Percentiles rank a stretch among this genome's conserved stretches.
phyloP scores from a whole-genome alignment of 2,113 vertebrate species.

The Trichomycterus rosablanca region DNA sequence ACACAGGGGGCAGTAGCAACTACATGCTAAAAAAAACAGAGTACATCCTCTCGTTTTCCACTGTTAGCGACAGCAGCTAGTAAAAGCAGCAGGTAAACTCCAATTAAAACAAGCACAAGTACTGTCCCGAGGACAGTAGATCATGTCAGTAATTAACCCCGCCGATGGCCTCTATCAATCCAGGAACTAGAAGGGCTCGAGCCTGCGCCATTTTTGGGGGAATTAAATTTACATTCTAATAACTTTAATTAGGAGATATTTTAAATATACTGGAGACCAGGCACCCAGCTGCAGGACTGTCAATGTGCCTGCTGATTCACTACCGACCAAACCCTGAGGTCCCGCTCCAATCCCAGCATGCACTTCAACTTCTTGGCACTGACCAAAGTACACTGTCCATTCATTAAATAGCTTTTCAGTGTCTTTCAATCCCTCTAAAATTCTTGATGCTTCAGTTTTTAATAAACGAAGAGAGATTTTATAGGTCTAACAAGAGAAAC shows the following conservation, averaged over 20 bases:
- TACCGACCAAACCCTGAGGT: constrained; percentile 39
- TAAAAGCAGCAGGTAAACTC: constrained; percentile 63
- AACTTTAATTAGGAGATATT: constrained; percentile 78
- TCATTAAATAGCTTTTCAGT: not conserved
- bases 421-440: too few relatives aligned
- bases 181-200: constrained; percentile 59
- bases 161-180: constrained; percentile 69
- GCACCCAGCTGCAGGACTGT: constrained; percentile 59
- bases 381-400: constrained; percentile 13
- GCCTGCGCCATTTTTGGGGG: constrained; percentile 61
- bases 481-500: too few relatives aligned
- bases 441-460: too few relatives aligned
- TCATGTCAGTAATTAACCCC: constrained; percentile 78
- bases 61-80: constrained; percentile 60
- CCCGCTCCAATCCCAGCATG: constrained; percentile 40
- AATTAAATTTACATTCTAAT: constrained; percentile 81
- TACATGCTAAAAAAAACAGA: not conserved
- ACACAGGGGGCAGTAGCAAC: constrained; percentile 51
- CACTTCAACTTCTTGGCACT: constrained; percentile 19
- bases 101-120: constrained; percentile 70
- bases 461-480: too few relatives aligned
- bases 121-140: constrained; percentile 71
- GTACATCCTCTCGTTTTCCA: constrained; percentile 11
- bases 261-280: constrained; percentile 73
- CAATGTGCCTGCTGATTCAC: constrained; percentile 60